These are phyloP conservation scores for Nycticebus coucang DNA, from an alignment of 2,113 vertebrate species.

Conservation along the genomic window DNA sequence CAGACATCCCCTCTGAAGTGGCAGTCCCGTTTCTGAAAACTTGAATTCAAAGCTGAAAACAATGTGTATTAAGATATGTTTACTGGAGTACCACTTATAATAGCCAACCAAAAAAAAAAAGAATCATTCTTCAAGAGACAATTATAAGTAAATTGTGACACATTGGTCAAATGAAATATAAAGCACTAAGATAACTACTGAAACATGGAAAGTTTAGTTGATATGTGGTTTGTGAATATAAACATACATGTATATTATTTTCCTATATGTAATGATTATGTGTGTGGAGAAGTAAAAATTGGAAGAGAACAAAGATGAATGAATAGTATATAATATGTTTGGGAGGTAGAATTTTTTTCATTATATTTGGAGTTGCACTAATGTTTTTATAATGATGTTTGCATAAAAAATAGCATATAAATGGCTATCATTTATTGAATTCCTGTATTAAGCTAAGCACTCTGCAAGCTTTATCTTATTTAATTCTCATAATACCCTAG, in stretches of 20 bases:
- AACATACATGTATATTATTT: not conserved
- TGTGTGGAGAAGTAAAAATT: not conserved
- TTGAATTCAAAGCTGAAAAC: not conserved
- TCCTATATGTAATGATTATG: constrained; percentile 22
- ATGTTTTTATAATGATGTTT: constrained; percentile 67
- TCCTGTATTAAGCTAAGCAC: constrained; percentile 11
- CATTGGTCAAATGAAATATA: not conserved
- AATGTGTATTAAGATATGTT: not conserved
- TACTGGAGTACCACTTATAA: not conserved
- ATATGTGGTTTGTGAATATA: not conserved
- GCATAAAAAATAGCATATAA: constrained; percentile 42
- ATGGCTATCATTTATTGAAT: constrained; percentile 62
- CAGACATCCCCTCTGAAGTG: not conserved
- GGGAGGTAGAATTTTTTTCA: constrained; percentile 49
- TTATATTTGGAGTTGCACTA: constrained; percentile 62
- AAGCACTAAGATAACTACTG: not conserved
- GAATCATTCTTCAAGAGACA: not conserved
- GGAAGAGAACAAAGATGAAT: constrained; percentile 64
- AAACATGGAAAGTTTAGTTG: not conserved
- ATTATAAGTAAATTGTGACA: not conserved
- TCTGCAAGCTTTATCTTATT: not conserved
- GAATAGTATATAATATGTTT: constrained; percentile 21
- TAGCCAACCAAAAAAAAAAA: not conserved
- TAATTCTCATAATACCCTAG: not conserved
- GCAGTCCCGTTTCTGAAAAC: not conserved